Percentiles rank a stretch among this genome's conserved stretches.
Evolutionary conservation across 2,113 vertebrate genomes (phyloP).

Genomic region (Cyrtonyx montezumae): DNA sequence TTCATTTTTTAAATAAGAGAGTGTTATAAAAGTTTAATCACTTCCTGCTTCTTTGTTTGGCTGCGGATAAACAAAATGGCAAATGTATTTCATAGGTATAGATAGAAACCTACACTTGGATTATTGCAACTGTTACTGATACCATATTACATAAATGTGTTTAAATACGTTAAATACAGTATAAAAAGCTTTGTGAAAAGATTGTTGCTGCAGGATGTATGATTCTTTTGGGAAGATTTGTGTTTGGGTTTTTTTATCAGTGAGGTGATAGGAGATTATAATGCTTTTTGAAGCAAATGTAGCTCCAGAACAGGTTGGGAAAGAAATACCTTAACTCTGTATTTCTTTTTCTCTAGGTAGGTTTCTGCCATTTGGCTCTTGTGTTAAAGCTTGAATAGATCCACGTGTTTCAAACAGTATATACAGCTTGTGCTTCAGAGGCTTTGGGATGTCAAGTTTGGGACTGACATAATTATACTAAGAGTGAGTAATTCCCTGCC

Average conservation of each 20-base stretch:
- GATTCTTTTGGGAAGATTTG: background rate
- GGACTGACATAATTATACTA: background rate
- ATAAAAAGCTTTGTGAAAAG: background rate
- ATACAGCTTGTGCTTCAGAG: background rate
- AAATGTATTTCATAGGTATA: background rate
- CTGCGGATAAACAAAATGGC: background rate
- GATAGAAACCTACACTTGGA: no score
- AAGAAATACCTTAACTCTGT: background rate
- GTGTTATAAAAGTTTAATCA: background rate
- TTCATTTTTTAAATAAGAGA: background rate
- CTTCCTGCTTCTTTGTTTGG: background rate
- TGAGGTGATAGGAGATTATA: background rate
- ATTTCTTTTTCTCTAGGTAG: accelerated
- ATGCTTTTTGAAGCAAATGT: background rate
- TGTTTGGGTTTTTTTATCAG: background rate
- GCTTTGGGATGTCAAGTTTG: background rate
- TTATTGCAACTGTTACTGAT: background rate
- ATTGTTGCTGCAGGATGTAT: background rate
- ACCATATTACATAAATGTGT: accelerated
- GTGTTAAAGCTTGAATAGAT: background rate
- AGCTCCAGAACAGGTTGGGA: background rate
- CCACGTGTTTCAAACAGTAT: accelerated
- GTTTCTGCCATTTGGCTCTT: background rate
- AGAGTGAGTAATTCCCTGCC: background rate
- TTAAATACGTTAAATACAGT: background rate